Percentiles rank a stretch among this genome's conserved stretches.
Conservation (phyloP, 2,888 invertebrate species). For the Scaptomyza cyrtandrae region DNA sequence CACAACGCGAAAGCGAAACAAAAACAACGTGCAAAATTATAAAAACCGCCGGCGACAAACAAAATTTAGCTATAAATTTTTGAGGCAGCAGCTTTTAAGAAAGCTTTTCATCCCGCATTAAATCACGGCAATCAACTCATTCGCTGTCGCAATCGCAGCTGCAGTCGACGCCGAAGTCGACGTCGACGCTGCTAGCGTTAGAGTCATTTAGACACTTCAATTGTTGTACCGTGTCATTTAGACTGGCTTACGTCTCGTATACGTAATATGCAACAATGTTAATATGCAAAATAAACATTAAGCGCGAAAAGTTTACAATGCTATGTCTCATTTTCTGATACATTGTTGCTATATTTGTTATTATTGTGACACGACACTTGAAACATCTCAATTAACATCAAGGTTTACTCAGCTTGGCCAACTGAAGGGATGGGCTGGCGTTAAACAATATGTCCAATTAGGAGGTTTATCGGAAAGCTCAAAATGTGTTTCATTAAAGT, state of each 20-base stretch:
- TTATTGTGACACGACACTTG: constrained; percentile 32
- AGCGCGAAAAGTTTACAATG: constrained; percentile 26
- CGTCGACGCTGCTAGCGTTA: not conserved
- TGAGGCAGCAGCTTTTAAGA: constrained; percentile 32
- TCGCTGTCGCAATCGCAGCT: not conserved
- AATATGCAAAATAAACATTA: constrained; percentile 37
- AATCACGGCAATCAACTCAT: constrained; percentile 40
- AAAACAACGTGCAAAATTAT: constrained; percentile 24
- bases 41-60: constrained; percentile 37
- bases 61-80: constrained; percentile 49
- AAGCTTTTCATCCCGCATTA: constrained; percentile 21
- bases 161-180: not conserved
- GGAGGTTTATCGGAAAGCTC: constrained; percentile 28
- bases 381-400: constrained; percentile 47
- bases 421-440: constrained; percentile 1
- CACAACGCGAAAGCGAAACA: constrained; percentile 32
- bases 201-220: constrained; percentile 2
- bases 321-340: constrained; percentile 35
- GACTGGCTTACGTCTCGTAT: constrained; percentile 51
- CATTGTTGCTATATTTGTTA: constrained; percentile 17
- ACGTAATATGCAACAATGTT: constrained; percentile 42
- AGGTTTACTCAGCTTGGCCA: constrained; percentile 23
- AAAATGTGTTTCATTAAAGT: constrained; percentile 29
- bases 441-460: constrained; percentile 57
- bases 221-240: constrained; percentile 29